A percentile compares a stretch with the other conserved stretches of the same genome.
Evolutionary conservation across 2,797 vertebrate species (phyloP).

Genomic region (Erethizon dorsatum): DNA sequence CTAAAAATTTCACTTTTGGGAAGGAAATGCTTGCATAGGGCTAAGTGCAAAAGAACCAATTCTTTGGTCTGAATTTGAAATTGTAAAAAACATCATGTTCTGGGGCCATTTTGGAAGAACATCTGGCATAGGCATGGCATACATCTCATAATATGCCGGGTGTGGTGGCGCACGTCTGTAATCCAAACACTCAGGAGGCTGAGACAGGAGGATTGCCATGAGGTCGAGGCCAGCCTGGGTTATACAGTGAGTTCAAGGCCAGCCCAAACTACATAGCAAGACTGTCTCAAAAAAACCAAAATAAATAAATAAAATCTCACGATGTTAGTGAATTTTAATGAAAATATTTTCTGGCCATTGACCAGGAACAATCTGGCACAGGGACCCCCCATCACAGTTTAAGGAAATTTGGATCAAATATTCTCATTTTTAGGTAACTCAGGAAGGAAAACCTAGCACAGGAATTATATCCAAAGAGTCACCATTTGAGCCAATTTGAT

Average conservation of each 20-base stretch:
- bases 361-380: background rate
- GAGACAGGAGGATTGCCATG: too few species aligned
- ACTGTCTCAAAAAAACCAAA: too few species aligned
- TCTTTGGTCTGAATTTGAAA: background rate
- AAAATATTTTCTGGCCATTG: too few species aligned
- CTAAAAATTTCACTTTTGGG: too few species aligned
- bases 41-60: background rate
- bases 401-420: conserved; percentile 14
- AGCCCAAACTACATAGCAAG: too few species aligned
- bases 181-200: too few species aligned
- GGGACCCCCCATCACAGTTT: background rate
- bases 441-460: conserved; percentile 33
- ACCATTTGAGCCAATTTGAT: conserved; percentile 13
- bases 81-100: background rate
- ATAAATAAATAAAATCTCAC: too few species aligned
- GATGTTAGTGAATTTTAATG: background rate
- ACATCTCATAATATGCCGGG: background rate
- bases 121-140: background rate
- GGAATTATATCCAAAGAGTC: background rate
- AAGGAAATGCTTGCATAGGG: background rate
- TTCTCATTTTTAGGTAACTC: background rate
- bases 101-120: conserved; percentile 27
- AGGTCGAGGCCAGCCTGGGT: too few species aligned
- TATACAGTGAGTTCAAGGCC: too few species aligned
- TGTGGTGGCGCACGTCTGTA: too few species aligned